Evolutionary conservation across 1,140 invertebrate species (phyloP), one percentile per base, ranked within the genome.

Genomic region (Branchinecta lindahli): DNA sequence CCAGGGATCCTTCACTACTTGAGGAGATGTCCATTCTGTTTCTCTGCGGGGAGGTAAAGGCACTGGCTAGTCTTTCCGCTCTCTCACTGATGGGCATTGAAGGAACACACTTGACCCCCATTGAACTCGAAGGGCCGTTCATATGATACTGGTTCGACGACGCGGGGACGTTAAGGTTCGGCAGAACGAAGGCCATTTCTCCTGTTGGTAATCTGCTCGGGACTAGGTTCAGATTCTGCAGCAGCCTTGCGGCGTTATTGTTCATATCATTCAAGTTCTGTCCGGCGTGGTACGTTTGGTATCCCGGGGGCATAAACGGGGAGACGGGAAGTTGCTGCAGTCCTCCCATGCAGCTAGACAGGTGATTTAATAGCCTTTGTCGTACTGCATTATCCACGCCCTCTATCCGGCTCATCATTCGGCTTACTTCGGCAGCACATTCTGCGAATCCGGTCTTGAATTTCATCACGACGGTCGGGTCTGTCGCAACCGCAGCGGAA

Each of bases 401-500:
- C 18, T 78, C 74, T 10, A 76, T 74, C 15, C 74, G 70, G n/a
- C 73, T 74, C 7, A 80, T 72, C 70, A 77, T 80, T 9, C 76
- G 75, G 66, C 75, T 75, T 9, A 80, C 78, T 75, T 80, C 79
- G 15, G 74, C 74, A 3, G 77, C 77, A 72, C 79, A 80, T 70
- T 80, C 79, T 46, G 76, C 75, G 73, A 78, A 80, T 8, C 79
- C 79, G 18, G 77, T 74, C 44, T 74, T 73, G 69, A 79, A 79
- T 69, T 80, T 80, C 72, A 75, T 77, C 6, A 77, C 69, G 5
- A 76, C 72, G 0, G 74, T 73, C 6, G 77, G 75, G 70, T 79
- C 78, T 8, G 70, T 73, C 10, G 73, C 69, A 45, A 79, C 75
- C 9, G 75, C 77, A 70, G 73, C 75, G 75, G 74, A 66, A 45